Evolutionary conservation across 2,113 vertebrate genomes (phyloP), one percentile per base, ranked within the genome.

Genomic region (Mobula hypostoma): DNA sequence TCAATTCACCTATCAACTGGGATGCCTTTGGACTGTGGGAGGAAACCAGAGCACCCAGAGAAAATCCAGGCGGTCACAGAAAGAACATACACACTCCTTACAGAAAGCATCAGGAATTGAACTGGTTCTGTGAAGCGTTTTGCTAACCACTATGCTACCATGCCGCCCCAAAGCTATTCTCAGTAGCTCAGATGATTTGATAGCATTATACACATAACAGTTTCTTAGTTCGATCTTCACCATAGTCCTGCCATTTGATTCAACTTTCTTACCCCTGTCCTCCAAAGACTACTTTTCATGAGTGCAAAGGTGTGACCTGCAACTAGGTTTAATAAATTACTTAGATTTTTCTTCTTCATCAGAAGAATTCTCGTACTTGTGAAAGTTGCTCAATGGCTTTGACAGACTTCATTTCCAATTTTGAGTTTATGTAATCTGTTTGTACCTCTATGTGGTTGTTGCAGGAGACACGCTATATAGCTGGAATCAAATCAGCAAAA

Each of bases 141-240:
- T 48, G 48, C 48, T 48, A 48, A 48, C 48, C 48, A 48, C 48
- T 48, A 48, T 1, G 48, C 48, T 48, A 48, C 48, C 48, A 2
- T 48, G 48, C 48, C 48, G 48, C 48, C 48, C 48, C 48, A 48
- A 48, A 48, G 48, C 48, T 48, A 48, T 90, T 90, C 87, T 90
- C 61, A 90, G 56, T 70, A 24, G 74, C 36, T 74, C 36, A 17
- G 21, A 56, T 93, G 91, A 19, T 74, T 56, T 93, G 91, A 74
- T 74, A 56, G 72, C 56, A 93, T 74, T 93, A 12, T 56, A 36
- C 91, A 93, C 68, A 40, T 40, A 93, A n/a, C 66, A 92, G 66
- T 40, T 92, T 92, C 72, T 92, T 66, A 92, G 66, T 68, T 92
- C 88, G 70, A 72, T 72, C 68, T 92, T 92, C 90, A 92, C 19